Conservation (phyloP, 2,113 vertebrate genomes). For the Suricata suricatta region DNA sequence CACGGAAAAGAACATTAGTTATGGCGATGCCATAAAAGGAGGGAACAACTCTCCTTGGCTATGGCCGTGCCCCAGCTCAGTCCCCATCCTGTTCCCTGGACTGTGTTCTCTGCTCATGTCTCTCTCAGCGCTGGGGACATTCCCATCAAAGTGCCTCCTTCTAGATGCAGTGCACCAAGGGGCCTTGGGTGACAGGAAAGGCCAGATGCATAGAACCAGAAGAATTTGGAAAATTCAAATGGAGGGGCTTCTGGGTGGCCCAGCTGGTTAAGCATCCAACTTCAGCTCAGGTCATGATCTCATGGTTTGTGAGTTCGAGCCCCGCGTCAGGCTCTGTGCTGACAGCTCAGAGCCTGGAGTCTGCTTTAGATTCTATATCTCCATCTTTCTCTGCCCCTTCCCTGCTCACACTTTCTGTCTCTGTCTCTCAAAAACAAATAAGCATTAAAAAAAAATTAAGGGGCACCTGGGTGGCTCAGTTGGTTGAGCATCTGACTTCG, state of each 20-base stretch:
- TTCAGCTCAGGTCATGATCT: no score
- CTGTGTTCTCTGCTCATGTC: rapidly evolving
- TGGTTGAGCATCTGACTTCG: rapidly evolving
- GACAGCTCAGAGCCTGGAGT: no score
- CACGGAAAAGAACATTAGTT: no score
- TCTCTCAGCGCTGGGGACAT: neutral
- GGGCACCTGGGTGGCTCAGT: no score
- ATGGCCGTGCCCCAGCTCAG: neutral
- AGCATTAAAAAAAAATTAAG: neutral
- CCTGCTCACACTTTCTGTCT: no score
- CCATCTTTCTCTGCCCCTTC: no score
- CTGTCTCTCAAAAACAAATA: no score
- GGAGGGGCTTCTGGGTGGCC: no score
- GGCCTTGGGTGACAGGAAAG: neutral
- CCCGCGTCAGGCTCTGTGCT: no score
- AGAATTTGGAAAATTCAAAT: neutral
- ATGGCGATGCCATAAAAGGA: neutral
- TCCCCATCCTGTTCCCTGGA: neutral
- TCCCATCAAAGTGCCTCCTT: neutral
- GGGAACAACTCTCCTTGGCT: neutral
- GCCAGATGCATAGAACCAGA: neutral
- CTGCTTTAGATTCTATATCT: no score
- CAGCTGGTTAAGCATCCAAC: no score
- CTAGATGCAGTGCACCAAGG: neutral
- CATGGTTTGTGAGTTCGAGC: no score